Percentiles rank a stretch among this genome's conserved stretches.
These are phyloP conservation scores for Phrynocephalus vlangalii DNA, from an alignment of 2,797 vertebrate genomes.

Conservation along the genomic window DNA sequence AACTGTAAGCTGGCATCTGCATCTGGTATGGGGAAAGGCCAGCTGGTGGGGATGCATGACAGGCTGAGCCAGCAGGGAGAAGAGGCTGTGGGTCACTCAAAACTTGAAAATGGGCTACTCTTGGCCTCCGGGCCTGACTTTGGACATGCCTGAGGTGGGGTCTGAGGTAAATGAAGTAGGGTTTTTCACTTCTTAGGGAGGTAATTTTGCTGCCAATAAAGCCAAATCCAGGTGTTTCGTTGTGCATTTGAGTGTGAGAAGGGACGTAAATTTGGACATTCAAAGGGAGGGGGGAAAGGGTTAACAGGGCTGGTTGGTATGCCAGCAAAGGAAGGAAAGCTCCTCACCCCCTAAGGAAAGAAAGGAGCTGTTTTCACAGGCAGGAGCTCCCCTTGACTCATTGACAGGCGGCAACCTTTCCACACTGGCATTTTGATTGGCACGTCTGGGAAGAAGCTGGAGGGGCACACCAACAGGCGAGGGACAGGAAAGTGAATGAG, in stretches of 20 bases:
- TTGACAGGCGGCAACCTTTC: neutral
- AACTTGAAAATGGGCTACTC: too few species aligned
- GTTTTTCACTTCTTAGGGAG: neutral
- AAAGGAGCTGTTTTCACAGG: neutral
- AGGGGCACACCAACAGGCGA: neutral
- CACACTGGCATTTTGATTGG: neutral
- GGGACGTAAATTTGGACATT: neutral
- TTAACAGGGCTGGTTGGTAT: neutral
- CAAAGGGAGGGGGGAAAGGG: neutral
- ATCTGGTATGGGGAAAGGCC: too few species aligned
- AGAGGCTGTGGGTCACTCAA: too few species aligned
- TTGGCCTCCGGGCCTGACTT: too few species aligned
- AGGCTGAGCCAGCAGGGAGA: too few species aligned
- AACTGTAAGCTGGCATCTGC: too few species aligned
- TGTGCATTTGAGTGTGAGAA: neutral
- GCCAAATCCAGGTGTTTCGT: neutral
- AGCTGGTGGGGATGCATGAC: too few species aligned
- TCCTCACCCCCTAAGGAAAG: neutral
- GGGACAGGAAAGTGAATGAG: neutral
- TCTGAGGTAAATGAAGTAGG: constrained; percentile 17
- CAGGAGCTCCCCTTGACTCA: neutral
- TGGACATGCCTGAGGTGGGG: constrained; percentile 21
- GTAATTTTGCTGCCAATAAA: neutral
- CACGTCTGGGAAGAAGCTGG: neutral
- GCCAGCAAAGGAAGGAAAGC: neutral